phyloP scores from a whole-genome alignment of 1,140 invertebrate species.

The Dryas iulia region DNA sequence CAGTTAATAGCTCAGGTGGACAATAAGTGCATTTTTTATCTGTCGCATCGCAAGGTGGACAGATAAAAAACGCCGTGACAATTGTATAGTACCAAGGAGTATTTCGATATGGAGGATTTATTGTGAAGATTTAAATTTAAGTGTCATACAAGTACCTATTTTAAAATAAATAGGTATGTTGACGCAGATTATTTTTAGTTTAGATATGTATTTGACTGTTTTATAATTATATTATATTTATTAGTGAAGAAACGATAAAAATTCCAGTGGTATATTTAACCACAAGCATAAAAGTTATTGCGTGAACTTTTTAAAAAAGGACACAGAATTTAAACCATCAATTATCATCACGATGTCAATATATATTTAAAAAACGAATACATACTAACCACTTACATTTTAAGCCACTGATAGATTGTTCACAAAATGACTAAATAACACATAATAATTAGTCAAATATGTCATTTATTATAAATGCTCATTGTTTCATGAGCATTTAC shows the following conservation, averaged over 20 bases:
- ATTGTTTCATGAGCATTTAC: constrained; percentile 2
- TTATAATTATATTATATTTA: no score
- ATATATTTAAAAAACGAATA: no score
- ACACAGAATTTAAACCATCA: no score
- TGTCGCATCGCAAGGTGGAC: constrained; percentile 47
- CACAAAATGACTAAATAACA: background rate
- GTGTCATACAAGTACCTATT: background rate
- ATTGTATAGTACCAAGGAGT: constrained; percentile 39
- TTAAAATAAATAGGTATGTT: no score
- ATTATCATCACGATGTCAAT: no score
- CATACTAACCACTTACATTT: no score
- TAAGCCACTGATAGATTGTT: background rate
- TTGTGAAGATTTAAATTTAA: background rate
- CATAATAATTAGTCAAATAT: background rate
- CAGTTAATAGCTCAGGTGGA: constrained; percentile 53
- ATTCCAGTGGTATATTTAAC: no score
- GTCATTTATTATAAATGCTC: background rate
- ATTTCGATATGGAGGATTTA: constrained; percentile 33
- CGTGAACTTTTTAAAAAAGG: no score
- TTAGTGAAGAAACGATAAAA: background rate
- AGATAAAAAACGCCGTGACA: constrained; percentile 47
- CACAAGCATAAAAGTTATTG: no score
- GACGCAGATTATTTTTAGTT: no score
- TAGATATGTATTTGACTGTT: no score
- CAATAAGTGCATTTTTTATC: constrained; percentile 55